Evolutionary conservation across 23 tunicate genomes (phyloP).

Genomic region (Halocynthia aurantium): DNA sequence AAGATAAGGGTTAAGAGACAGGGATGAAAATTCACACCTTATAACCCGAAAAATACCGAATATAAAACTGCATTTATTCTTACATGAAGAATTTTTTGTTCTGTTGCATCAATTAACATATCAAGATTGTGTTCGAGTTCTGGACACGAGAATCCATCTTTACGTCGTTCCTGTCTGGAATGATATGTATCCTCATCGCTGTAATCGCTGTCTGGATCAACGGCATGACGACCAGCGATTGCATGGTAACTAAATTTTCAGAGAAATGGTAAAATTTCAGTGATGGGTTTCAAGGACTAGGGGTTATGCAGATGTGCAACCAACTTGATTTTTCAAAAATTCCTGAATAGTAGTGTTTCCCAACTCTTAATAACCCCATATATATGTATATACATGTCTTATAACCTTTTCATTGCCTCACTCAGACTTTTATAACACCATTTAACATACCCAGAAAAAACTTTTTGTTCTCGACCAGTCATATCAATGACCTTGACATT

Average conservation of each 20-base stretch:
- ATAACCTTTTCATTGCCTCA: no score
- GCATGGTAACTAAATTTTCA: conserved; percentile 69
- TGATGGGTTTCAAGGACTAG: no score
- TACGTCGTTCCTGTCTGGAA: conserved; percentile 8
- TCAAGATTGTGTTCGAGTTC: conserved; percentile 83
- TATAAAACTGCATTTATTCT: background rate
- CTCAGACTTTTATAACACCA: background rate
- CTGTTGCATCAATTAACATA: conserved; percentile 78
- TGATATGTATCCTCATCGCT: conserved; percentile 37
- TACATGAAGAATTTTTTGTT: conserved; percentile 67
- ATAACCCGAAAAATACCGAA: background rate
- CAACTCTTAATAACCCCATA: no score
- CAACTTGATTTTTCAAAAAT: no score
- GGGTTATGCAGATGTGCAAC: no score
- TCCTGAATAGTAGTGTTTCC: no score
- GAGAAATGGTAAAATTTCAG: no score
- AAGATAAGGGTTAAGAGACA: background rate
- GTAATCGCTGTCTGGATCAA: conserved; percentile 48
- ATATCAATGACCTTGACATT: conserved; percentile 96
- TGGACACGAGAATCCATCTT: conserved; percentile 67
- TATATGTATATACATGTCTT: no score
- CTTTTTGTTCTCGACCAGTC: conserved; percentile 91
- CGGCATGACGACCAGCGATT: conserved; percentile 67
- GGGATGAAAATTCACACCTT: background rate
- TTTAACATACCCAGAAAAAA: conserved; percentile 77